Evolutionary conservation across 37 sponge, comb jelly and placozoan species (phyloP).

Genomic region (Cladorhizidae sp.): DNA sequence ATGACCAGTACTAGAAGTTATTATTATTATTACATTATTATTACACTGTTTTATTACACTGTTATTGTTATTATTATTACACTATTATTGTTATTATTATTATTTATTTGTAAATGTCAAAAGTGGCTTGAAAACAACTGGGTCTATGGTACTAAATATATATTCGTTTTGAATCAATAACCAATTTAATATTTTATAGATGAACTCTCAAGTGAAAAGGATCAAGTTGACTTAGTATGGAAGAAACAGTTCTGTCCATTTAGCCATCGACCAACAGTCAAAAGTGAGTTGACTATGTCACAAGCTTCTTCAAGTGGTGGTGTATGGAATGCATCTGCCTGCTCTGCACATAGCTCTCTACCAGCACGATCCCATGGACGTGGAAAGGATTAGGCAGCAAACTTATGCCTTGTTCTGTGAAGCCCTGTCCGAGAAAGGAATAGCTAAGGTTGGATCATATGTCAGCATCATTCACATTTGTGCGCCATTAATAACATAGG

Average conservation of each 20-base stretch:
- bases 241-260: conserved; percentile 18
- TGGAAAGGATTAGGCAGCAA: conserved; percentile 33
- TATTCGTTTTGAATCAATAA: too few relatives aligned
- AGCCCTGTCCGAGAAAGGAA: conserved; percentile 48
- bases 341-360: conserved; percentile 43
- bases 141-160: too few relatives aligned
- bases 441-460: conserved; percentile 52
- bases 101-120: too few relatives aligned
- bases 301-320: not conserved
- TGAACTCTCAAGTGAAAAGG: not conserved
- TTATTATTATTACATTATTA: too few relatives aligned
- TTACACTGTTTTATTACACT: too few relatives aligned
- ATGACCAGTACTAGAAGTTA: too few relatives aligned
- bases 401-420: conserved; percentile 23
- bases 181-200: too few relatives aligned
- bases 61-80: too few relatives aligned
- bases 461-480: too few relatives aligned
- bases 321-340: not conserved
- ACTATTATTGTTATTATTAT: too few relatives aligned
- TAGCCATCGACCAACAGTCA: conserved; percentile 40
- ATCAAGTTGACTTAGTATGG: not conserved
- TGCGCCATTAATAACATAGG: too few relatives aligned
- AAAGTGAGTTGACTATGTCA: conserved; percentile 19
- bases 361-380: conserved; percentile 32
- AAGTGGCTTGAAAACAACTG: too few relatives aligned